Base-by-base conservation (phyloP, 2,797 vertebrate species). In the Pipistrellus kuhlii region DNA sequence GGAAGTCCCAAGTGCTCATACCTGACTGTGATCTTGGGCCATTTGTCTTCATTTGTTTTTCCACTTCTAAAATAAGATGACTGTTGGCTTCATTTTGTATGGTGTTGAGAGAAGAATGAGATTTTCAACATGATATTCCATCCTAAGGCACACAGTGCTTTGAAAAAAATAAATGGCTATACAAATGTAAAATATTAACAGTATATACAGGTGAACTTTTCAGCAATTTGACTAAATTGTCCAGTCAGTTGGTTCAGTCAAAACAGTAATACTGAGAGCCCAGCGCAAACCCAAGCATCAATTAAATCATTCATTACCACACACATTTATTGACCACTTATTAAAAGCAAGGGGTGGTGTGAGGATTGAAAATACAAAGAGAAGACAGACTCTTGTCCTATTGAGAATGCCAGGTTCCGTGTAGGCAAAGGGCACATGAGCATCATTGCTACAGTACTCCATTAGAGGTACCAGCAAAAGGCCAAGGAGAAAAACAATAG, bases 131-230 rank as follows among this genome's bases (percentile, higher is more conserved):
- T 68, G 62, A 78, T 71, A 92, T 88, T 85, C 85, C 41, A 69
- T 32, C 72, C 82, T 46, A 30, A 57, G 27, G 44, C 27, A 89
- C 12, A 75, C 8, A 81, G 18, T 25, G 21, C 76, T 97, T 69
- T 84, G 38, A 91, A 77, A 96, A 96, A 95, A 88, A 90, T 27
- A 90, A 88, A 82, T 35, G 14, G 21, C 55, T 62, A 41, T 18
- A 69, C 23, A 73, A 90, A 80, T 27, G 51, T 38, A 71, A 88
- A 95, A 94, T 91, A 69, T 18, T 32, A 86, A 32, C 66, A 64
- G 48, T 32, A 73, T 78, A 88, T 27, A 77, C n/a, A 78, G 78
- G 57, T 23, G 62, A 90, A 64, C 38, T 78, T 82, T 85, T 35
- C 93, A 68, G 62, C 5, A 57, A 62, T 48, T 30, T 76, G 27